A percentile compares a stretch with the other conserved stretches of the same genome.
Evolutionary conservation across 2,113 vertebrate species (phyloP).

Genomic region (Sylvietta virens): DNA sequence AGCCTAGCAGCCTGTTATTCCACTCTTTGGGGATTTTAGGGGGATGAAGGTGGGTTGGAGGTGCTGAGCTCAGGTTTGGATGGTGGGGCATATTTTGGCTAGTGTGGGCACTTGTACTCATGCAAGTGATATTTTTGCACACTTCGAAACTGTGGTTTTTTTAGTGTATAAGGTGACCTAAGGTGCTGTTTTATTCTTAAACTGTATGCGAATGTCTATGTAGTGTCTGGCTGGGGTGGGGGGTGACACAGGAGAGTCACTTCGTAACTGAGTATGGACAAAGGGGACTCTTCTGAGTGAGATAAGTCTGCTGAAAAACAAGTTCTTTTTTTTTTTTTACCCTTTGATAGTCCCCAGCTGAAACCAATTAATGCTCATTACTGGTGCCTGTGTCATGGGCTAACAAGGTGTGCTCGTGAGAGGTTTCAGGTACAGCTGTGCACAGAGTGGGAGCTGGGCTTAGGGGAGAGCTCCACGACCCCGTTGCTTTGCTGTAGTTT

Average conservation of each 20-base stretch:
- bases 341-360: neutral
- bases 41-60: neutral
- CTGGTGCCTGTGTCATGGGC: neutral
- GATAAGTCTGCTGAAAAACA: neutral
- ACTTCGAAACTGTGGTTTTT: rapidly evolving
- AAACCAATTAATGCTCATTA: neutral
- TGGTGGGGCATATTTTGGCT: neutral
- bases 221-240: too few species aligned
- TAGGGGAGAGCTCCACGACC: neutral
- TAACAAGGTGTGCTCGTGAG: neutral
- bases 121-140: neutral
- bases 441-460: neutral
- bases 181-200: neutral
- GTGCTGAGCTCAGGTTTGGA: neutral
- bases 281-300: neutral
- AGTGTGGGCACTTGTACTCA: rapidly evolving
- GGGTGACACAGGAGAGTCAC: too few species aligned
- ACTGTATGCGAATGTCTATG: rapidly evolving
- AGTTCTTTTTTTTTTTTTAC: neutral
- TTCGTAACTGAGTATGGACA: too few species aligned
- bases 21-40: rapidly evolving
- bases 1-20: too few species aligned
- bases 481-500: neutral
- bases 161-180: rapidly evolving
- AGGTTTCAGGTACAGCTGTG: neutral